Evolutionary conservation across 2,113 vertebrate genomes (phyloP), one percentile per base, ranked within the genome.

Genomic region (Brachypteracias leptosomus): DNA sequence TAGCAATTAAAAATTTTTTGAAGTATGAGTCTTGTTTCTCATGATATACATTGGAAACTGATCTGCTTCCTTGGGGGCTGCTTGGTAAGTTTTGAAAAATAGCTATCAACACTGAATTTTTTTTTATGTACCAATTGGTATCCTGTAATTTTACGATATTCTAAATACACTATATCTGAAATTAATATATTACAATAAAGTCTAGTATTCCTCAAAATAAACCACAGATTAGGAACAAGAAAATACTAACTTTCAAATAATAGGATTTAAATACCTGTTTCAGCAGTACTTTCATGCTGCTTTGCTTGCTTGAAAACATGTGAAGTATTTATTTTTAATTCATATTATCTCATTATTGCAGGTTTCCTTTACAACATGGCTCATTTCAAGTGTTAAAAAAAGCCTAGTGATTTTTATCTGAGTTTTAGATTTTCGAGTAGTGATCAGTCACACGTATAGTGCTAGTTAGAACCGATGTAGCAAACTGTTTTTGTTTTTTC

Each of bases 311-410:
- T 98, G 96, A 98, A 98, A 98, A 97, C 96, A 78, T 75, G 89
- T 88, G 96, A 97, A 96, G 94, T 98, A 97, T 98, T 98, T 98
- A 98, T 98, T 98, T 98, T 98, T 94, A 95, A 96, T 97, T 98
- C 83, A 26, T 97, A 97, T 97, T 98, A 98, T 98, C 98, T 98
- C 96, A 95, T 95, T 97, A 97, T 97, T 97, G 91, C 98, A 98
- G 97, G 95, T 97, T 98, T 98, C 98, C 98, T 98, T 98, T 98
- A 97, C 97, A 98, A 95, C 95, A 89, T 54, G 73, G 91, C 91
- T 98, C 94, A 97, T 96, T 98, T 97, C 96, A 96, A 97, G 97
- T 17, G 13, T 92, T 97, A 93, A 85, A 95, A 96, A 98, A 98
- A 91, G 80, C 92, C 88, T 92, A 90, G 89, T 93, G 97, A 98